A percentile compares a stretch with the other conserved stretches of the same genome.
phyloP scores from a whole-genome alignment of 2,113 vertebrate genomes.

The Hystrix cristata region DNA sequence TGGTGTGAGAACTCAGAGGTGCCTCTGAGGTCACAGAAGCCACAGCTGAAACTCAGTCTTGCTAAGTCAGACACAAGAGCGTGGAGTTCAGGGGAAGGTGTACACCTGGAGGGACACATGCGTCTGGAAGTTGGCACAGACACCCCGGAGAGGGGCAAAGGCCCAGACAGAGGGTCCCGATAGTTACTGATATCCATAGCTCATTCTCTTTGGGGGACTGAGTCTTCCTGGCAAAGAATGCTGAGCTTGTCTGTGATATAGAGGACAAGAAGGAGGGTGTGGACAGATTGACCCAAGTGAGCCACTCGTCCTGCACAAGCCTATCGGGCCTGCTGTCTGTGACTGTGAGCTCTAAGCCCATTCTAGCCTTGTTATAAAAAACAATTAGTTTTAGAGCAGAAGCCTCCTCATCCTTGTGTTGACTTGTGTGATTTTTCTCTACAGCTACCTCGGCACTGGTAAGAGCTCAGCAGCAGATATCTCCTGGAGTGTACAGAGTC shows the following conservation, averaged over 20 bases:
- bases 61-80: background rate
- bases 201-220: background rate
- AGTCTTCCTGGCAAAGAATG: background rate
- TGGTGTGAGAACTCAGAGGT: background rate
- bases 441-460: slow-evolving; percentile 68
- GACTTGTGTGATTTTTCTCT: background rate
- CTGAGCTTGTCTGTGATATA: background rate
- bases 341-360: background rate
- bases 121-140: background rate
- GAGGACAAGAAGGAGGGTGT: background rate
- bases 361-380: background rate
- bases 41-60: background rate
- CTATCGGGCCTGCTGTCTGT: too few species aligned
- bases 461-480: background rate
- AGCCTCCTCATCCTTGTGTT: background rate
- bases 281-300: background rate
- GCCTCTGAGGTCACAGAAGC: background rate
- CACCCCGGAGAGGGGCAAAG: background rate
- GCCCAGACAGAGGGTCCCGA: background rate
- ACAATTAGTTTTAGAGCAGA: background rate
- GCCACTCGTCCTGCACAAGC: background rate
- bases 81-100: background rate
- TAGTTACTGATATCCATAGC: background rate
- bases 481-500: slow-evolving; percentile 45
- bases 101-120: background rate